These are phyloP conservation scores for Priocnemis perturbator DNA, from an alignment of 2,888 invertebrate genomes.

Conservation along the genomic window DNA sequence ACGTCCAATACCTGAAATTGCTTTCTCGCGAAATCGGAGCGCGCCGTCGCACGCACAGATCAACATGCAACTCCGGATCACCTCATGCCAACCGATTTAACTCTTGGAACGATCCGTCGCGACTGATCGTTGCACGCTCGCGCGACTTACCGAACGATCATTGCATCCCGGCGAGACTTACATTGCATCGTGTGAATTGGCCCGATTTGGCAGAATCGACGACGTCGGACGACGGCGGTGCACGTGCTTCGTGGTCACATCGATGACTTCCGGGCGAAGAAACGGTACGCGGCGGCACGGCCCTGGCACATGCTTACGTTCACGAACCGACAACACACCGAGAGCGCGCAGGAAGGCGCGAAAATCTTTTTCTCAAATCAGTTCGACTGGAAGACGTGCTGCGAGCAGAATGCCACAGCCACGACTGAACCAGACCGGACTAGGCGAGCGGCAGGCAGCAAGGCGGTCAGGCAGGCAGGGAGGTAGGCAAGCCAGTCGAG, in stretches of 20 bases:
- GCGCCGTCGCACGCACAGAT: no score
- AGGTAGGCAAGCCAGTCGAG: slow-evolving; percentile 20
- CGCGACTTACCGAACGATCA: no score
- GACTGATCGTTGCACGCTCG: background rate
- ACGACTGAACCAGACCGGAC: slow-evolving; percentile 54
- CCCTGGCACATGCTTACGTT: slow-evolving; percentile 14
- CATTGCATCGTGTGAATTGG: background rate
- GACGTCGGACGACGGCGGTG: background rate
- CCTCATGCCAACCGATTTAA: no score
- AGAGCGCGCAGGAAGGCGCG: slow-evolving; percentile 24
- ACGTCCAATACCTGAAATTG: no score
- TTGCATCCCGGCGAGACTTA: background rate
- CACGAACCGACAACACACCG: background rate
- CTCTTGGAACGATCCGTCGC: background rate
- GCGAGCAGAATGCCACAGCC: slow-evolving; percentile 52
- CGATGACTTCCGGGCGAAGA: background rate
- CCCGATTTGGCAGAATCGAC: background rate
- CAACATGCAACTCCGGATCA: no score
- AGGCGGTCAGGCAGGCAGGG: slow-evolving; percentile 1
- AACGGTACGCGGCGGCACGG: slow-evolving; percentile 1
- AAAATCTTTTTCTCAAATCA: background rate
- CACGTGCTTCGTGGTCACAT: slow-evolving; percentile 8
- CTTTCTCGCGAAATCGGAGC: no score
- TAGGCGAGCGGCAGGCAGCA: slow-evolving; percentile 1
- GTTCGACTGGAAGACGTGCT: slow-evolving; percentile 39